Evolutionary conservation across 2,797 vertebrate genomes (phyloP).

Genomic region (Bovichtus variegatus): DNA sequence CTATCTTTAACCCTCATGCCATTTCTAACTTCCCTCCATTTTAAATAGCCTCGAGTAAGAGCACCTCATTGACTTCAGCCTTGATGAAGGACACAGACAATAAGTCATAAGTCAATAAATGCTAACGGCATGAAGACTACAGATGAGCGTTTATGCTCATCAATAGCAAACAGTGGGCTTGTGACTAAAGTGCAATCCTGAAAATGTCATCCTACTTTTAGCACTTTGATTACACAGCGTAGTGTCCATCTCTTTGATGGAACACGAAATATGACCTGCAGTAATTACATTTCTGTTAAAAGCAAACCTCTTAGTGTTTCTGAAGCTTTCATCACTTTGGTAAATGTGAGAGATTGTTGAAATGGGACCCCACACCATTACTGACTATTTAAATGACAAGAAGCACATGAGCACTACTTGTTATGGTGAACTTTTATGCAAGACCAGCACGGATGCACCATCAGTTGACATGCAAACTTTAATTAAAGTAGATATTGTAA

Average conservation of each 20-base stretch:
- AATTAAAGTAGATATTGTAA: conserved; percentile 22
- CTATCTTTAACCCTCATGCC: conserved; percentile 12
- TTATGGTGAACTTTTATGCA: conserved; percentile 8
- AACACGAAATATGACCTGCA: conserved; percentile 8
- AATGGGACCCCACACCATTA: not conserved
- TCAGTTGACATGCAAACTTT: conserved; percentile 26
- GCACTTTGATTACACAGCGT: conserved; percentile 16
- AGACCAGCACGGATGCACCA: conserved; percentile 16
- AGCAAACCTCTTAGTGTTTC: conserved; percentile 15
- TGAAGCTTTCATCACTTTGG: not conserved
- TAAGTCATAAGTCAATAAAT: conserved; percentile 62
- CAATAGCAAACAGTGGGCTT: conserved; percentile 30
- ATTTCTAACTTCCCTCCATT: conserved; percentile 16
- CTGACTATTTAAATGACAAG: conserved; percentile 10
- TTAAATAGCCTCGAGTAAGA: conserved; percentile 40
- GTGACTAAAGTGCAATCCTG: conserved; percentile 14
- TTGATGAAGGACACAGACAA: conserved; percentile 53
- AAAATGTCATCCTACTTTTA: conserved; percentile 42
- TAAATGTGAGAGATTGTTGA: not conserved
- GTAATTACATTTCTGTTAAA: conserved; percentile 34
- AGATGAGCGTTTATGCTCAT: conserved; percentile 45
- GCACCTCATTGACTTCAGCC: conserved; percentile 44
- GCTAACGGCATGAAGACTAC: conserved; percentile 43
- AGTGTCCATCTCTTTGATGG: conserved; percentile 14
- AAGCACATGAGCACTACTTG: not conserved